Evolutionary conservation across 2,113 vertebrate genomes (phyloP).

Genomic region (Capreolus pygargus): DNA sequence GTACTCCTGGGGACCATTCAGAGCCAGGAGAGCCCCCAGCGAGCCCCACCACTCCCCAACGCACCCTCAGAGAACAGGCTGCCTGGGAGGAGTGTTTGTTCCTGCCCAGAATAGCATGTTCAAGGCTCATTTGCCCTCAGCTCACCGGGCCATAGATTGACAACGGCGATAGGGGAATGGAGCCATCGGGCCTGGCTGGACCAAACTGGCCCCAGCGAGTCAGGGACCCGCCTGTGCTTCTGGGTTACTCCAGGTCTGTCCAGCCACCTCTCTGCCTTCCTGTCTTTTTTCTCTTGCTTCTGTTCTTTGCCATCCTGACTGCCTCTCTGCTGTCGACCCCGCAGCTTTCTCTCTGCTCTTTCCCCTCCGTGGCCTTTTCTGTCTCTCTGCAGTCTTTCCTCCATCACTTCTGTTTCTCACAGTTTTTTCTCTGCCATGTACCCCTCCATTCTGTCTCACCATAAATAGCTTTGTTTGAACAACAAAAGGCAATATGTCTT

Average conservation of each 20-base stretch:
- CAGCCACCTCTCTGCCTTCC: not conserved
- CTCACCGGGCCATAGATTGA: constrained; percentile 66
- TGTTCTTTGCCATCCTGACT: no score
- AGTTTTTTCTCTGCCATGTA: not conserved
- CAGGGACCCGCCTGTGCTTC: not conserved
- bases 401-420: not conserved
- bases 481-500: not conserved
- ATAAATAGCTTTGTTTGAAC: not conserved
- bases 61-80: constrained; percentile 41
- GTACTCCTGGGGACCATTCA: not conserved
- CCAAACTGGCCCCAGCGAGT: constrained; percentile 47
- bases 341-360: not conserved
- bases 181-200: constrained; percentile 47
- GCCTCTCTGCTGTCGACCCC: not conserved
- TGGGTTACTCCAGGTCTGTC: not conserved
- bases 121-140: constrained; percentile 77
- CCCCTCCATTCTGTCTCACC: not conserved
- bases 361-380: not conserved
- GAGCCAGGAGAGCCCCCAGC: not conserved
- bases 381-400: no score
- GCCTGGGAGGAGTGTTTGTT: constrained; percentile 60
- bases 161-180: constrained; percentile 59
- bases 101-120: constrained; percentile 55
- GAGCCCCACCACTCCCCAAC: not conserved
- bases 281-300: not conserved